phyloP scores from a whole-genome alignment of 2,888 invertebrate species.

The Nephrotoma flavescens region DNA sequence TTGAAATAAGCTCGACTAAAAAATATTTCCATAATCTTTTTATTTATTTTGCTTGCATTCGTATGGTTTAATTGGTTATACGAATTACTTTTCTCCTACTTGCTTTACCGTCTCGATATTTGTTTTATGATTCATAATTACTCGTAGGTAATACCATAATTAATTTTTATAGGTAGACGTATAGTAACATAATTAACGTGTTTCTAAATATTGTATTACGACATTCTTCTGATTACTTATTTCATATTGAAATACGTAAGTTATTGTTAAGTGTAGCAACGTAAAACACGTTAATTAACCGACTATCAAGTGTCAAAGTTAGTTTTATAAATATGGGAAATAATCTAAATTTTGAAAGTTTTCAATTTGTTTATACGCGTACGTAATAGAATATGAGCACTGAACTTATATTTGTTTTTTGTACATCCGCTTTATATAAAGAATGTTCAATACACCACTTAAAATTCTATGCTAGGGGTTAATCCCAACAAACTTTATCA shows the following conservation, averaged over 20 bases:
- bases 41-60: background rate
- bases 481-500: background rate
- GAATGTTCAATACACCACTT: background rate
- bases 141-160: background rate
- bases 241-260: too few species aligned
- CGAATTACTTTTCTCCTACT: background rate
- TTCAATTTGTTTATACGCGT: background rate
- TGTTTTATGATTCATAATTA: background rate
- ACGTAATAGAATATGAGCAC: background rate
- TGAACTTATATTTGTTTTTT: background rate
- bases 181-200: too few species aligned
- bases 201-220: too few species aligned
- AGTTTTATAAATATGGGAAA: too few species aligned
- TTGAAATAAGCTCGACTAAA: background rate
- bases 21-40: background rate
- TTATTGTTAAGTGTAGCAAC: too few species aligned
- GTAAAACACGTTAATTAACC: too few species aligned
- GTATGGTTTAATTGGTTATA: background rate
- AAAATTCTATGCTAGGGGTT: background rate
- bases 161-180: background rate
- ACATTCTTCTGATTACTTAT: too few species aligned
- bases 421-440: background rate
- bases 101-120: background rate
- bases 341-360: background rate
- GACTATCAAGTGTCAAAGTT: too few species aligned